Conservation (phyloP, 2,113 vertebrate genomes). For the Hypomesus transpacificus region DNA sequence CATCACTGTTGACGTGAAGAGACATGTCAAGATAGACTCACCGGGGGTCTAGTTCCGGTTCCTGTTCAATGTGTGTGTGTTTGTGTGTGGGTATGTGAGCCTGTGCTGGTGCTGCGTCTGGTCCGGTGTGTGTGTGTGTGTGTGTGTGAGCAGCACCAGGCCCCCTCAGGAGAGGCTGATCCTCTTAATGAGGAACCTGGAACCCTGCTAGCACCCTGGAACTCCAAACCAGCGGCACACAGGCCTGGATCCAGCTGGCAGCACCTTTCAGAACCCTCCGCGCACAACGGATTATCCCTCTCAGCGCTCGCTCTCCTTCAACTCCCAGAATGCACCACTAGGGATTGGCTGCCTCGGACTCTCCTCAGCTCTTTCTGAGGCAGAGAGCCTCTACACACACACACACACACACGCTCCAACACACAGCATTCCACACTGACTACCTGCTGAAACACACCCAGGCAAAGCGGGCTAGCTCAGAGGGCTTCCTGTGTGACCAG, state of each 20-base stretch:
- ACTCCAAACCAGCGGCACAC: constrained; percentile 57
- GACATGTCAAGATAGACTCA: constrained; percentile 26
- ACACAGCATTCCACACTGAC: too few species aligned
- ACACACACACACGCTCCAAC: too few species aligned
- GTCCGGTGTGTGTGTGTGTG: background rate
- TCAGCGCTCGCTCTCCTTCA: constrained; percentile 52
- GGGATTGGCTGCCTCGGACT: constrained; percentile 50
- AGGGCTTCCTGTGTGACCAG: too few species aligned
- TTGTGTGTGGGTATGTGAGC: constrained; percentile 2
- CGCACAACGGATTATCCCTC: constrained; percentile 64
- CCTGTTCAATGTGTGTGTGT: constrained; percentile 3
- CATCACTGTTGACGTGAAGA: constrained; percentile 36
- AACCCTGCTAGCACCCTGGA: constrained; percentile 45
- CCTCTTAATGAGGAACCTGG: constrained; percentile 63
- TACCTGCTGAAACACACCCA: too few species aligned
- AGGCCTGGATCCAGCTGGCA: constrained; percentile 42
- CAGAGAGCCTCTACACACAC: too few species aligned
- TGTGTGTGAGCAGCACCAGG: constrained; percentile 6
- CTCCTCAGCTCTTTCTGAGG: constrained; percentile 31
- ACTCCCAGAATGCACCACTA: constrained; percentile 65
- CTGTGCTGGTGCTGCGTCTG: too few species aligned
- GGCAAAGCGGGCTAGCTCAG: too few species aligned
- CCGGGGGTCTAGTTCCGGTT: background rate
- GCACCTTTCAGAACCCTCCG: background rate
- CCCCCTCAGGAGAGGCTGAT: constrained; percentile 51